Base-by-base conservation (phyloP, 2,888 invertebrate species). In the Drepanosiphum platanoidis region DNA sequence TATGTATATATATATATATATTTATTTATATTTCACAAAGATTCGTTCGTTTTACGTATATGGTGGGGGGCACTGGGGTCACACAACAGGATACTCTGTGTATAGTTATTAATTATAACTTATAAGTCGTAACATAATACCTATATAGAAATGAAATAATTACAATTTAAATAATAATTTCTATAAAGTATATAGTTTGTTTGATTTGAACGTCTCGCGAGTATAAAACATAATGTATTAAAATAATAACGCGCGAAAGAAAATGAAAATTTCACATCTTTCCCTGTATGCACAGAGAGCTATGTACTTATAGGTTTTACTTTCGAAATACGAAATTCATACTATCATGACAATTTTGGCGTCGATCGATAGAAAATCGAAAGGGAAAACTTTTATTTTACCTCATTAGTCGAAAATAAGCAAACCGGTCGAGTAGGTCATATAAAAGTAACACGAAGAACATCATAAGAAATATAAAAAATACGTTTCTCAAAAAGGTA, bases 351-450 rank as follows among this genome's bases (percentile, higher is more conserved):
- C 52, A 15, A 68, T 80, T 66, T 68, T 79, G 13, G 46, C 27
- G 2, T 27, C n/a, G 34, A 80, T 30, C 58, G 9, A 52, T 30
- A 30, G 36, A 13, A 81, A 81, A 81, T 61, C 81, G 58, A 81
- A 80, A 81, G 58, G 71, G 18, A 80, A 80, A 81, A 81, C 39
- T 39, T 58, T 71, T 80, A 52, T 71, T 71, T 58, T 71, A 71
- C 81, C 36, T 30, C 27, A 30, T 81, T 71, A 3, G 58, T 71
- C 52, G 30, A 58, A 71, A 58, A 71, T 71, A 39, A 22, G 13
- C 27, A 71, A 58, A 80, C 80, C 71, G 70, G 81, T 81, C 34
- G 39, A 81, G 36, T 58, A 22, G 9, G 36, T 22, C 58, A 71
- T 8, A 66, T 18, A 66, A 61, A 18, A 68, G 32, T 52, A 34